These are phyloP conservation scores for Hassar affinis DNA, from an alignment of 2,113 vertebrate species.

Conservation along the genomic window DNA sequence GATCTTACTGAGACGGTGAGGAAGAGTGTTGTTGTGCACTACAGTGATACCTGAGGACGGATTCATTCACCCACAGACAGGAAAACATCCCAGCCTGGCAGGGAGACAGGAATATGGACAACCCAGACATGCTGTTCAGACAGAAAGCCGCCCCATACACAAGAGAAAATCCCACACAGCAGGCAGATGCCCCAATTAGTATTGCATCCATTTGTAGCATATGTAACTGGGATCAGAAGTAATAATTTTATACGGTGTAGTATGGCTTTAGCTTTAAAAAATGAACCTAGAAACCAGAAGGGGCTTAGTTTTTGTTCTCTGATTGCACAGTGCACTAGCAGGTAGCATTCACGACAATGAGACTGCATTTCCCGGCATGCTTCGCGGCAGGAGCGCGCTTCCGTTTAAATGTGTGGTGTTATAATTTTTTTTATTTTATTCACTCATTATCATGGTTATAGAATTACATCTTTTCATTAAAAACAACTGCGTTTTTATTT, in stretches of 20 bases:
- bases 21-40: neutral
- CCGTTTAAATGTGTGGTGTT: neutral
- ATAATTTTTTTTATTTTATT: neutral
- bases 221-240: too few species aligned
- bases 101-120: neutral
- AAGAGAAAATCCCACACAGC: neutral
- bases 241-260: too few species aligned
- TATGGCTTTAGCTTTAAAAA: neutral
- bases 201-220: too few species aligned
- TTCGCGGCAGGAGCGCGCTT: neutral
- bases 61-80: neutral
- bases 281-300: neutral
- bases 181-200: neutral
- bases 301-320: neutral
- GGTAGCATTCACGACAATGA: neutral
- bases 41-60: neutral
- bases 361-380: slow-evolving; percentile 42
- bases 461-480: neutral
- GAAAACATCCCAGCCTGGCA: neutral
- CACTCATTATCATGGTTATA: neutral
- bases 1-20: neutral
- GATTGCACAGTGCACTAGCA: neutral
- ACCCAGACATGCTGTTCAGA: neutral
- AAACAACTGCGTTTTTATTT: neutral
- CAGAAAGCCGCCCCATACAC: neutral